Evolutionary conservation across 1,140 invertebrate species (phyloP).

Genomic region (Hycleus cichorii): DNA sequence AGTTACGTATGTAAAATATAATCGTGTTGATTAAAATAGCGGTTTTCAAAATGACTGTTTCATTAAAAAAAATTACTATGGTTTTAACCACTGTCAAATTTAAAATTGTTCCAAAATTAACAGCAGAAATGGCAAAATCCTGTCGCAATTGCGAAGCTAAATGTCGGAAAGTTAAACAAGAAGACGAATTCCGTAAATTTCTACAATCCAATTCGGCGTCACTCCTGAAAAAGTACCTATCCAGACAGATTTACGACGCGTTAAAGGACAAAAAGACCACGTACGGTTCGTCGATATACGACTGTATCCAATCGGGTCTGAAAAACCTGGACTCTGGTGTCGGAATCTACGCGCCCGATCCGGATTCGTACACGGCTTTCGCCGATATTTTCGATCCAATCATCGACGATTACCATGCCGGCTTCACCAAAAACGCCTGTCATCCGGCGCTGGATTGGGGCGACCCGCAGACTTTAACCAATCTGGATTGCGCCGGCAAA

Average conservation of each 20-base stretch:
- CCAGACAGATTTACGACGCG: conserved; percentile 54
- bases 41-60: no score
- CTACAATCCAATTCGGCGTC: conserved; percentile 54
- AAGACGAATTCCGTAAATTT: conserved; percentile 54
- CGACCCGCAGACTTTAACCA: conserved; percentile 54
- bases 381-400: conserved; percentile 65
- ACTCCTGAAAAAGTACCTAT: conserved; percentile 66
- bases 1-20: no score
- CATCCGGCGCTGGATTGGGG: conserved; percentile 66
- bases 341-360: conserved; percentile 67
- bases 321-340: conserved; percentile 52
- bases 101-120: conserved; percentile 1
- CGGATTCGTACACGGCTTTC: conserved; percentile 62
- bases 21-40: no score
- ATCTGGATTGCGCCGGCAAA: conserved; percentile 62
- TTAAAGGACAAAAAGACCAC: conserved; percentile 54
- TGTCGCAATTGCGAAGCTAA: conserved; percentile 32
- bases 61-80: no score
- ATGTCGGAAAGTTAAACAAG: conserved; percentile 36
- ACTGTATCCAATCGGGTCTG: conserved; percentile 55
- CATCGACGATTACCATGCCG: conserved; percentile 67
- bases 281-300: conserved; percentile 53
- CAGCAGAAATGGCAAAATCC: conserved; percentile 15
- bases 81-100: no score
- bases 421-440: conserved; percentile 52